Percentiles rank a stretch among this genome's conserved stretches.
phyloP scores from a whole-genome alignment of 2,888 invertebrate genomes.

The Trilocha varians region DNA sequence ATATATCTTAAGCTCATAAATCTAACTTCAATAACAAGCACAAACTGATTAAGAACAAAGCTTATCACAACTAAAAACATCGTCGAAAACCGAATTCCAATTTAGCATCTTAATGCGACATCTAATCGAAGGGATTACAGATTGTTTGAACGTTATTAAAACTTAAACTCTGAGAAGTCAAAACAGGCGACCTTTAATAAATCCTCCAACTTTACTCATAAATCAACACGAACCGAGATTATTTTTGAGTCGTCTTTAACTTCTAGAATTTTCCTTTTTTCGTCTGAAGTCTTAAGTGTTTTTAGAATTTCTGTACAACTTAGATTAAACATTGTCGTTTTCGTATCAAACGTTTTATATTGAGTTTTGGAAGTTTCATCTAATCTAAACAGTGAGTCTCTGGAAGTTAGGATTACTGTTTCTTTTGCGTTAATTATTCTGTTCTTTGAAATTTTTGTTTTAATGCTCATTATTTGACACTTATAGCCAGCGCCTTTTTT shows the following conservation, averaged over 20 bases:
- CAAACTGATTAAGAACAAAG: neutral
- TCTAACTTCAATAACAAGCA: neutral
- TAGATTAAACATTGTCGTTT: too few species aligned
- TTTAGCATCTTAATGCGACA: neutral
- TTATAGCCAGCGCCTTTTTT: too few species aligned
- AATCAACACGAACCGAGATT: slow-evolving; percentile 10
- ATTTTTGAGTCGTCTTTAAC: slow-evolving; percentile 4
- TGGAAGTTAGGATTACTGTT: too few species aligned
- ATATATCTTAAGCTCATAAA: too few species aligned
- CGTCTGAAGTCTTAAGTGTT: neutral
- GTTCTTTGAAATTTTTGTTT: too few species aligned
- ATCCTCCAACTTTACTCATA: slow-evolving; percentile 11
- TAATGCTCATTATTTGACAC: too few species aligned
- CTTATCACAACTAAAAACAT: neutral
- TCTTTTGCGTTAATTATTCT: too few species aligned
- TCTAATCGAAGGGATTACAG: slow-evolving; percentile 1
- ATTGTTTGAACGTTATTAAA: slow-evolving; percentile 2
- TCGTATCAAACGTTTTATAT: too few species aligned
- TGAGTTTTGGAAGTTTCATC: too few species aligned
- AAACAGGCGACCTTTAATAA: slow-evolving; percentile 10
- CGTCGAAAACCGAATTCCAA: neutral
- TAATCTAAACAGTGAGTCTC: too few species aligned
- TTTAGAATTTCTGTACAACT: neutral
- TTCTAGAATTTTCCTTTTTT: slow-evolving; percentile 1
- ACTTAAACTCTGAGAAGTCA: neutral